Base-by-base conservation (phyloP, 2,113 vertebrate genomes). In the Syngnathus typhle region DNA sequence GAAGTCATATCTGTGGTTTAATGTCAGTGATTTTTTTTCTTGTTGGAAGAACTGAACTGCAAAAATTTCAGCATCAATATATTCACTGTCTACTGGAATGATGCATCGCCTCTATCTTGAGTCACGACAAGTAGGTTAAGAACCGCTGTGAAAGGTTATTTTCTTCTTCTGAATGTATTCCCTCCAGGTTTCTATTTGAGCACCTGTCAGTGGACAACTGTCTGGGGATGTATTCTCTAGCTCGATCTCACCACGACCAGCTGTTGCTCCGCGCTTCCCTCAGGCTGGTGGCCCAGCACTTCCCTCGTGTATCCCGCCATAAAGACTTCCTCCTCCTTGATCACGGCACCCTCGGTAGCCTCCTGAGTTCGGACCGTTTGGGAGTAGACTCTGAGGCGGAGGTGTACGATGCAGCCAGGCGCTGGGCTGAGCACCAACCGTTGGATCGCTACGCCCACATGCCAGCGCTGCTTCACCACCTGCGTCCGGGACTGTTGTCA, bases 181-280 rank as follows among this genome's bases (percentile, higher is more conserved):
- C 36, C 49, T 54, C 16, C 70, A 93, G 93, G 82, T 93, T 93
- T 75, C 84, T 94, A 0, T 92, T 92, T 61, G 89, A 93, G 74
- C 89, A 91, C 75, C 85, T 93, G 38, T 91, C 91, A 0, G 89
- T 90, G 82, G 92, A 93, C 55, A 94, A 91, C 80, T 93, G 92
- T 60, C 75, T 94, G 65, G 91, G 91, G 15, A 92, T 93, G 91
- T 94, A 93, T 76, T 92, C 90, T 41, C 80, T 94, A 80, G 92
- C 93, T 39, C 91, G 90, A 52, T 91, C 91, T 1, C 93, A 94
- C 69, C 92, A 94, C 4, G 89, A 93, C 82, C 91, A 90, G 82
- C 89, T 91, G 18, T 86, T 94, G 44, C 89, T 93, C 55, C 87
- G 90, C 9, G 92, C 91, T 44, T 90, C 92, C n/a, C 68, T 92